Conservation (phyloP, 1,140 invertebrate species). For the Aphis gossypii region DNA sequence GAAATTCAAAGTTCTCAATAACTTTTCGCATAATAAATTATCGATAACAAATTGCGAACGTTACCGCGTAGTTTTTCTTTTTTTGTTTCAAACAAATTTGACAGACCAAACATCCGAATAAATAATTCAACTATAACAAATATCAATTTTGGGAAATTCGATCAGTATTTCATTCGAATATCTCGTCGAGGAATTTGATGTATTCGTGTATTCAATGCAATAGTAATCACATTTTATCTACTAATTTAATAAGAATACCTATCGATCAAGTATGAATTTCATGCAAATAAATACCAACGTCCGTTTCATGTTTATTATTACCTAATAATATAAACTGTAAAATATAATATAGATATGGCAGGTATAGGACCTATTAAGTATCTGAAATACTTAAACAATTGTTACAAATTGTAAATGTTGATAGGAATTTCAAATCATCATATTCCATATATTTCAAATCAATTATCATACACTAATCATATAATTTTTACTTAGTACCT, state of each 20-base stretch:
- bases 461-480: no score
- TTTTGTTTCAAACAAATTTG: conserved; percentile 6
- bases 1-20: not conserved
- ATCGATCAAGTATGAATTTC: not conserved
- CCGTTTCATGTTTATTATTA: not conserved
- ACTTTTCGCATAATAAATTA: not conserved
- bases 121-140: not conserved
- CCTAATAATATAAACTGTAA: no score
- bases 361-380: no score
- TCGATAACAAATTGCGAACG: not conserved
- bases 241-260: not conserved
- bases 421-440: no score
- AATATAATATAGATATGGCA: no score
- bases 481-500: no score
- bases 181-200: not conserved
- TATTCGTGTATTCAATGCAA: not conserved
- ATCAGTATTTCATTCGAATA: not conserved
- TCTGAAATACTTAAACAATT: no score
- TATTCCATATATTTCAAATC: no score
- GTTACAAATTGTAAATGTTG: no score
- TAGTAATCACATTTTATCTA: not conserved
- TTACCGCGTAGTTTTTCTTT: not conserved
- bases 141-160: not conserved
- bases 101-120: conserved; percentile 6
- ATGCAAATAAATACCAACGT: not conserved